A percentile compares a stretch with the other conserved stretches of the same genome.
phyloP scores from a whole-genome alignment of 2,888 invertebrate species.

The Sinohyriopsis cumingii region DNA sequence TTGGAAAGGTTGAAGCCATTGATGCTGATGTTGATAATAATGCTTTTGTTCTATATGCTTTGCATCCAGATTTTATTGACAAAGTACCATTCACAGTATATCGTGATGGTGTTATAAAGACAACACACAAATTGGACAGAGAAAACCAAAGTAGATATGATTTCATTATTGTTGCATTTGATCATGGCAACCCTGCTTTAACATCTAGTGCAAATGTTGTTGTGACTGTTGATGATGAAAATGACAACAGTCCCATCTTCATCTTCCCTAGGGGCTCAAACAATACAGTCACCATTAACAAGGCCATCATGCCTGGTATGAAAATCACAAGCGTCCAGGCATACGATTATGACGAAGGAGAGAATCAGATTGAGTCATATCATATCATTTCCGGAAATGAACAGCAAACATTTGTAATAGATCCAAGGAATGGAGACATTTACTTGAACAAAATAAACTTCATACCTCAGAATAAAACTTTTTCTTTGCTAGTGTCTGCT shows the following conservation, averaged over 20 bases:
- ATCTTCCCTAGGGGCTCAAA: slow-evolving; percentile 54
- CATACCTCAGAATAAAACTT: slow-evolving; percentile 18
- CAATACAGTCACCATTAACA: slow-evolving; percentile 37
- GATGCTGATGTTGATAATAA: slow-evolving; percentile 94
- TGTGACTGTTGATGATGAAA: slow-evolving; percentile 49
- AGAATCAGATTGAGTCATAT: slow-evolving; percentile 27
- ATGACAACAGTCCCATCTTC: slow-evolving; percentile 57
- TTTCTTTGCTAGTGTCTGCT: slow-evolving; percentile 20
- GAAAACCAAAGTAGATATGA: slow-evolving; percentile 44
- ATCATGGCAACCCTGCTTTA: slow-evolving; percentile 39
- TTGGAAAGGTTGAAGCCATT: slow-evolving; percentile 90
- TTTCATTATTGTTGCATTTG: slow-evolving; percentile 45
- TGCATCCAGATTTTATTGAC: slow-evolving; percentile 23
- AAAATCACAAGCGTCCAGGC: slow-evolving; percentile 33
- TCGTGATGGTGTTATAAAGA: slow-evolving; percentile 42
- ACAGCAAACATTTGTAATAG: slow-evolving; percentile 31
- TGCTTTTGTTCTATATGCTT: slow-evolving; percentile 74
- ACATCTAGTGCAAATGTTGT: slow-evolving; percentile 47
- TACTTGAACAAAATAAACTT: slow-evolving; percentile 27
- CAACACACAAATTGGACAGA: slow-evolving; percentile 46
- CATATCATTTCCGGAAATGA: slow-evolving; percentile 30
- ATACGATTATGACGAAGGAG: slow-evolving; percentile 31
- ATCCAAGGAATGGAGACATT: slow-evolving; percentile 30
- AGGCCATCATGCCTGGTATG: slow-evolving; percentile 25
- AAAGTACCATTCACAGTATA: slow-evolving; percentile 42